Percentiles rank a stretch among this genome's conserved stretches.
These are phyloP conservation scores for Pycnomerus fuliginosus DNA, from an alignment of 2,888 invertebrate species.

Conservation along the genomic window DNA sequence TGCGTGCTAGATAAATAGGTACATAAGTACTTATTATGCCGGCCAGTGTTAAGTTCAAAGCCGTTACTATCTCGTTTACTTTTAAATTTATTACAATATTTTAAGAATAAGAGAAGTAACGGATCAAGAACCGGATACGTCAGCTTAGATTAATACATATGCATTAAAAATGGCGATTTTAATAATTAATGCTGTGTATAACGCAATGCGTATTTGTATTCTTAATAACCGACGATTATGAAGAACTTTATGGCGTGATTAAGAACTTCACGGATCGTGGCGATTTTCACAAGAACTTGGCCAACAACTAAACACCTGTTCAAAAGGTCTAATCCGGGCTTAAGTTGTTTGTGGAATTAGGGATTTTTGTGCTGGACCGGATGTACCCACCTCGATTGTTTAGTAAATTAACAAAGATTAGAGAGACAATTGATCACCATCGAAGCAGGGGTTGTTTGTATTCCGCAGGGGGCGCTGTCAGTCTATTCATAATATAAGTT, in stretches of 20 bases:
- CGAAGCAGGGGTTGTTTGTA: slow-evolving; percentile 24
- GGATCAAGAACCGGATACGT: slow-evolving; percentile 12
- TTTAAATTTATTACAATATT: slow-evolving; percentile 13
- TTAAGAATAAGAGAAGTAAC: slow-evolving; percentile 6
- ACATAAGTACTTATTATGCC: too few relatives aligned
- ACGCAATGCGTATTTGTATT: slow-evolving; percentile 2
- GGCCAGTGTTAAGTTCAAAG: slow-evolving; percentile 5
- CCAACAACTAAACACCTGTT: too few relatives aligned
- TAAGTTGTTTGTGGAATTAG: too few relatives aligned
- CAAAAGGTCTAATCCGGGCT: too few relatives aligned
- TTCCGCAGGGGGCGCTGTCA: slow-evolving; percentile 33
- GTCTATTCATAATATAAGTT: slow-evolving; percentile 40
- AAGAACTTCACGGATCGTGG: too few relatives aligned
- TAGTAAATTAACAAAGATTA: slow-evolving; percentile 5
- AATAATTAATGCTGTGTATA: slow-evolving; percentile 4
- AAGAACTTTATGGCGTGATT: too few relatives aligned
- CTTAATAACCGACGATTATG: too few relatives aligned
- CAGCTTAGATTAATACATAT: slow-evolving; percentile 12
- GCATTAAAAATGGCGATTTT: slow-evolving; percentile 16
- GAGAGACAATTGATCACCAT: slow-evolving; percentile 14
- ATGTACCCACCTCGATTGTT: too few relatives aligned
- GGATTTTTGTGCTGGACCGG: too few relatives aligned
- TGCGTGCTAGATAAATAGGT: too few relatives aligned
- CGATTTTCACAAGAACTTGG: too few relatives aligned
- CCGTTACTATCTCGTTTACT: slow-evolving; percentile 14